Evolutionary conservation across 2,888 invertebrate species (phyloP).

Genomic region (Timema podura): DNA sequence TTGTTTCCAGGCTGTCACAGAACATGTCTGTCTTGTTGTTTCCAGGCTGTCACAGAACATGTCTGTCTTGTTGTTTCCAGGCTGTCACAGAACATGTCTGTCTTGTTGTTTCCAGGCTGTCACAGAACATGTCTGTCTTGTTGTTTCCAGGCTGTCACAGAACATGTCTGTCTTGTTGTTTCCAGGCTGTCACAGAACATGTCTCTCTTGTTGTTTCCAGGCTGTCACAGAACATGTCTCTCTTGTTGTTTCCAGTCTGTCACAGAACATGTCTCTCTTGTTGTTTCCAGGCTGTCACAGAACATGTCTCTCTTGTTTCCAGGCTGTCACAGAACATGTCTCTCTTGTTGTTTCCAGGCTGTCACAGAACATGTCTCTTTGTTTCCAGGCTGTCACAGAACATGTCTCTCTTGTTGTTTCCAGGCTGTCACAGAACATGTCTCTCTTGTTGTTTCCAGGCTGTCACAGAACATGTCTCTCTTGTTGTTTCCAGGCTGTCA

Average conservation of each 20-base stretch:
- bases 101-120: constrained; percentile 26
- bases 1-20: constrained; percentile 22
- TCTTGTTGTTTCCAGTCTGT: constrained; percentile 26
- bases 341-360: no score
- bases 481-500: no score
- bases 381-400: no score
- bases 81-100: constrained; percentile 24
- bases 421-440: no score
- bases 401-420: no score
- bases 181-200: constrained; percentile 25
- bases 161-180: constrained; percentile 25
- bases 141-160: constrained; percentile 22
- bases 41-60: constrained; percentile 25
- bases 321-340: no score
- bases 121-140: constrained; percentile 25
- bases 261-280: not conserved
- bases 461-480: no score
- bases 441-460: no score
- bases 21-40: constrained; percentile 25
- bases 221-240: constrained; percentile 24
- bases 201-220: constrained; percentile 25
- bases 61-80: constrained; percentile 25
- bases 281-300: no score
- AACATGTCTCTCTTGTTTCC: no score
- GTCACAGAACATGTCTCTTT: no score